A percentile compares a stretch with the other conserved stretches of the same genome.
These are phyloP conservation scores for Rhingia rostrata DNA, from an alignment of 2,888 invertebrate genomes.

Conservation along the genomic window DNA sequence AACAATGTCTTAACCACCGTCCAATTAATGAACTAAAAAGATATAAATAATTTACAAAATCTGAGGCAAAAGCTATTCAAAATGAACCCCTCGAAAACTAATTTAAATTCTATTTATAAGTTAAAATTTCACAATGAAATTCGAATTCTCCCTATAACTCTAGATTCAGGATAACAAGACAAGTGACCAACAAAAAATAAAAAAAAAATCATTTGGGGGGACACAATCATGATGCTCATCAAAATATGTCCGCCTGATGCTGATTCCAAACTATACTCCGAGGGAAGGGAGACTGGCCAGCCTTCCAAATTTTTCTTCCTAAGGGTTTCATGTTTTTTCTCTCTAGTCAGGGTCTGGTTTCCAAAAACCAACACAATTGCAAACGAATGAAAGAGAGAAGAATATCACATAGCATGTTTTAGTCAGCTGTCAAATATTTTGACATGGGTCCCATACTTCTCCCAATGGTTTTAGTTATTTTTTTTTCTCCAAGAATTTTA, in stretches of 20 bases:
- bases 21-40: slow-evolving; percentile 41
- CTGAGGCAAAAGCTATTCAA: slow-evolving; percentile 5
- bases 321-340: slow-evolving; percentile 59
- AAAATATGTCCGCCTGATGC: slow-evolving; percentile 73
- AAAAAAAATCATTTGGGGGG: slow-evolving; percentile 25
- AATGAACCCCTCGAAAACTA: neutral
- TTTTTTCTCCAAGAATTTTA: slow-evolving; percentile 59
- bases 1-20: slow-evolving; percentile 33
- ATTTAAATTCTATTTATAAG: slow-evolving; percentile 57
- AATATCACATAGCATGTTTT: slow-evolving; percentile 82
- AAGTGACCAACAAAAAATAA: slow-evolving; percentile 5
- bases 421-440: slow-evolving; percentile 84
- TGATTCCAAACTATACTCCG: slow-evolving; percentile 41
- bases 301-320: slow-evolving; percentile 42
- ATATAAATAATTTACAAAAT: slow-evolving; percentile 3
- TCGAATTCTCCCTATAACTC: slow-evolving; percentile 9
- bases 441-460: slow-evolving; percentile 82
- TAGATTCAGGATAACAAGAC: slow-evolving; percentile 49
- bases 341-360: slow-evolving; percentile 57
- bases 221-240: slow-evolving; percentile 57
- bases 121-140: slow-evolving; percentile 13
- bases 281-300: slow-evolving; percentile 34
- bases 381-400: slow-evolving; percentile 41
- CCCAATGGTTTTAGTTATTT: slow-evolving; percentile 73
- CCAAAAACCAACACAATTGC: slow-evolving; percentile 27